Base-by-base conservation (phyloP, 2,113 vertebrate genomes). In the Petrocephalus zakoni region DNA sequence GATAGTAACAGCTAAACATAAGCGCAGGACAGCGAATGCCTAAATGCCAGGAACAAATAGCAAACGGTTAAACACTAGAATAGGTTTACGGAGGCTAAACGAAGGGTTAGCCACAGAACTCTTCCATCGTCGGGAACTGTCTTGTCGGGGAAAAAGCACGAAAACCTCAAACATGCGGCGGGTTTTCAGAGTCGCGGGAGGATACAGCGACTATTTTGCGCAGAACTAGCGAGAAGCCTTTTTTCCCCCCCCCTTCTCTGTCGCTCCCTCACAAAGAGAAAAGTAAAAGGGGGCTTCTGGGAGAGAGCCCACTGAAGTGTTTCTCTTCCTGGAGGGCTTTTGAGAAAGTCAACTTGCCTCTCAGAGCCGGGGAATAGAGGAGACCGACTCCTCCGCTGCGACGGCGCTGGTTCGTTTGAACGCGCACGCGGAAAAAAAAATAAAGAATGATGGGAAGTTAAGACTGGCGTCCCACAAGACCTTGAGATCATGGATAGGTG, bases 271-370 rank as follows among this genome's bases (percentile, higher is more conserved):
- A 68, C 11, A 82, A 52, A 85, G 47, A 37, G 19, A 37, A 64
- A 85, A 55, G 52, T 55, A 86, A 89, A 89, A 72, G 83, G 46
- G 58, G 56, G 88, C 88, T 89, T 89, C 83, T 89, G 88, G 88
- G 56, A 89, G 29, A 55, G 55, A 52, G 46, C 52, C 34, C 55
- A 86, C 56, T 42, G 58, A 85, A 85, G 82, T 86, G 56, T 53
- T 86, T 55, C 55, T 22, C 46, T 46, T 89, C 83, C 83, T 72
- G 83, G 58, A 85, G 88, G 83, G 82, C 82, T 72, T 68, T 85
- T 85, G 81, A 85, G 81, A 89, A 89, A 85, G 81, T 89, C 83
- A 82, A 88, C 87, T 83, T 88, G 52, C 81, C 78, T 68, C 58
- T 29, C 88, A 72, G 52, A 89, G 56, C 46, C 13, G 25, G 29